These are phyloP conservation scores for Caenorhabditis zanzibari DNA, from an alignment of 2,888 invertebrate genomes.

Conservation along the genomic window DNA sequence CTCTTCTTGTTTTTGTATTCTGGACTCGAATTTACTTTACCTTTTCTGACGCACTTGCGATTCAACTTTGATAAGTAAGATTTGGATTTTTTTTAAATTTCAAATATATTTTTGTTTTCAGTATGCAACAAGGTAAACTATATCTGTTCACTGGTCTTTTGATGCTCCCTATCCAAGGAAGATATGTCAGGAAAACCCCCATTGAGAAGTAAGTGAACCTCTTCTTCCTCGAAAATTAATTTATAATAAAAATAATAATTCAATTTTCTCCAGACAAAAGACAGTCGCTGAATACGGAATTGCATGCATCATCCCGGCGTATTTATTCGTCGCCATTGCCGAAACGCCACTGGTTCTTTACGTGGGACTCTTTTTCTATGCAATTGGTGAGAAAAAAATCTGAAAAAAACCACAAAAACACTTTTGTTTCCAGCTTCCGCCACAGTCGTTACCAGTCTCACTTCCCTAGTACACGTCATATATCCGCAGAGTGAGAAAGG, in stretches of 20 bases:
- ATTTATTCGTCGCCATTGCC: slow-evolving; percentile 91
- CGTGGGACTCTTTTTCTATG: slow-evolving; percentile 91
- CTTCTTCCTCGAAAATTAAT: too few relatives aligned
- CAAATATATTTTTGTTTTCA: slow-evolving; percentile 83
- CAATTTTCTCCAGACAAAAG: slow-evolving; percentile 71
- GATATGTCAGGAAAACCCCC: slow-evolving; percentile 91
- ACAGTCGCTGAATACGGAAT: slow-evolving; percentile 86
- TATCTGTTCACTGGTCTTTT: slow-evolving; percentile 94
- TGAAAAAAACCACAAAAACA: not conserved
- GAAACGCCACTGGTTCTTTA: slow-evolving; percentile 87
- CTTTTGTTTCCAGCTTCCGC: slow-evolving; percentile 85
- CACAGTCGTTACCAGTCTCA: slow-evolving; percentile 95
- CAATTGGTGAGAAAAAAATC: slow-evolving; percentile 89
- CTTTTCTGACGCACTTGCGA: slow-evolving; percentile 94
- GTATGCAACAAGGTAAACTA: slow-evolving; percentile 98
- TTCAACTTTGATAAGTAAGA: slow-evolving; percentile 89
- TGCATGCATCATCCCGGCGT: slow-evolving; percentile 91
- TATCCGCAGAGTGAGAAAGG: slow-evolving; percentile 91
- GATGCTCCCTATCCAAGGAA: slow-evolving; percentile 93
- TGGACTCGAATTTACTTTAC: slow-evolving; percentile 96
- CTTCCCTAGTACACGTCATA: slow-evolving; percentile 92
- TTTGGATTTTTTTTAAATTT: slow-evolving; percentile 1
- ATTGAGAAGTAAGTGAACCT: slow-evolving; percentile 86
- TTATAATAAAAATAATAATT: too few relatives aligned
- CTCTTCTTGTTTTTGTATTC: slow-evolving; percentile 95